phyloP scores from a whole-genome alignment of 2,888 invertebrate genomes.

The Caenorhabditis sinica region DNA sequence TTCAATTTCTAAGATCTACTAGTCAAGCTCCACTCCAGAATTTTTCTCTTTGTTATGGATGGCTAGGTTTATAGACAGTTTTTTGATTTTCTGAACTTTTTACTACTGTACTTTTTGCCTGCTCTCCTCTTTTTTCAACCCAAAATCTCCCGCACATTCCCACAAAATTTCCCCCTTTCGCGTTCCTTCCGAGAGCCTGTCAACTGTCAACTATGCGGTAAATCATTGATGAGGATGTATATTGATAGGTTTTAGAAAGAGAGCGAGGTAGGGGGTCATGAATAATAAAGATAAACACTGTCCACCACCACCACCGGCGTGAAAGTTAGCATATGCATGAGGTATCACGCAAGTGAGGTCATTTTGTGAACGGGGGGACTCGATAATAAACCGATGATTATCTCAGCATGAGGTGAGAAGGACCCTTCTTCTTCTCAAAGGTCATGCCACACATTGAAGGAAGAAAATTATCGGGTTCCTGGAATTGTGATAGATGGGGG shows the following conservation, averaged over 20 bases:
- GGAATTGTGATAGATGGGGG: too few species aligned
- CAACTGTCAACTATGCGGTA: slow-evolving; percentile 5
- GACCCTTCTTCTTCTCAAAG: neutral
- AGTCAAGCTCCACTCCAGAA: too few species aligned
- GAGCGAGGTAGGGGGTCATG: slow-evolving; percentile 25
- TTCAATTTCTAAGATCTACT: too few species aligned
- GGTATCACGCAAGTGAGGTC: slow-evolving; percentile 54
- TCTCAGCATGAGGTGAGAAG: slow-evolving; percentile 36
- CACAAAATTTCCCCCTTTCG: neutral
- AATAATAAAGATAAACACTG: slow-evolving; percentile 59
- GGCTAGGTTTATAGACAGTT: too few species aligned
- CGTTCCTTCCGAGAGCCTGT: neutral
- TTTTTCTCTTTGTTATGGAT: too few species aligned
- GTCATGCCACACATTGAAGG: neutral
- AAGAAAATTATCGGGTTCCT: neutral
- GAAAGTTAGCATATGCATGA: slow-evolving; percentile 61
- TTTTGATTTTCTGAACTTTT: too few species aligned
- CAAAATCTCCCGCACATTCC: neutral
- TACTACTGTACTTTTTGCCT: too few species aligned
- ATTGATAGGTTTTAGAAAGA: too few species aligned
- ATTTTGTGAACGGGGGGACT: slow-evolving; percentile 22
- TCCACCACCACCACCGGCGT: slow-evolving; percentile 52
- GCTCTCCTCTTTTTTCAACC: too few species aligned
- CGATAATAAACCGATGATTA: slow-evolving; percentile 57
- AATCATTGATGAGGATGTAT: slow-evolving; percentile 38